phyloP scores from a whole-genome alignment of 2,113 vertebrate species.

The Lichenostomus cassidix region DNA sequence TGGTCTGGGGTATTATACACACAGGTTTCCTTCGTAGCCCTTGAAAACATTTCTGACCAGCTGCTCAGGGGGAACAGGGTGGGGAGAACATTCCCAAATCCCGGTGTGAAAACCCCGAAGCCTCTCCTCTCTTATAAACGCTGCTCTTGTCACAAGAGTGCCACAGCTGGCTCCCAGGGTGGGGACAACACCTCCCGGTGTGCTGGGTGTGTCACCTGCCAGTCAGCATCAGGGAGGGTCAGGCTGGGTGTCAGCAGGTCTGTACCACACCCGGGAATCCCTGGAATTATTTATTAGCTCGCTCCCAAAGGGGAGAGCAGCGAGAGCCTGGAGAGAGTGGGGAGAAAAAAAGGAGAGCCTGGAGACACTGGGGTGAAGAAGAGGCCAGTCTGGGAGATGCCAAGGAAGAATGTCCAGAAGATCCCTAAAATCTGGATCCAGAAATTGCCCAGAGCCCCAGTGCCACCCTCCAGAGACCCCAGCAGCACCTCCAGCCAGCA shows the following conservation, averaged over 20 bases:
- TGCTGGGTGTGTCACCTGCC: neutral
- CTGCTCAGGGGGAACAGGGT: neutral
- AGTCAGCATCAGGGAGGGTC: neutral
- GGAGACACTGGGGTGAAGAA: neutral
- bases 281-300: neutral
- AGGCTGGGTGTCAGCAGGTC: rapidly evolving
- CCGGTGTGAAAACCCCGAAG: neutral
- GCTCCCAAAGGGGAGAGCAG: neutral
- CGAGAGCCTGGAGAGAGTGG: neutral
- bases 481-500: neutral
- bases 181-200: neutral
- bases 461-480: neutral
- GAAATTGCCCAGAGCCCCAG: neutral
- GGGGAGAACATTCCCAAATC: neutral
- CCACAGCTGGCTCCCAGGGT: rapidly evolving
- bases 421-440: neutral
- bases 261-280: rapidly evolving
- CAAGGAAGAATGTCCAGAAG: rapidly evolving
- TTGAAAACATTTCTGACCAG: constrained; percentile 39
- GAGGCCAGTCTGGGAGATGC: neutral
- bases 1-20: constrained; percentile 6
- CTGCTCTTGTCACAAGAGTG: neutral
- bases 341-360: neutral
- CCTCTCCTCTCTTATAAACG: neutral
- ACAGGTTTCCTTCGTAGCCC: constrained; percentile 38